Conservation (phyloP, 2,888 invertebrate genomes). For the Trichogramma evanescens region DNA sequence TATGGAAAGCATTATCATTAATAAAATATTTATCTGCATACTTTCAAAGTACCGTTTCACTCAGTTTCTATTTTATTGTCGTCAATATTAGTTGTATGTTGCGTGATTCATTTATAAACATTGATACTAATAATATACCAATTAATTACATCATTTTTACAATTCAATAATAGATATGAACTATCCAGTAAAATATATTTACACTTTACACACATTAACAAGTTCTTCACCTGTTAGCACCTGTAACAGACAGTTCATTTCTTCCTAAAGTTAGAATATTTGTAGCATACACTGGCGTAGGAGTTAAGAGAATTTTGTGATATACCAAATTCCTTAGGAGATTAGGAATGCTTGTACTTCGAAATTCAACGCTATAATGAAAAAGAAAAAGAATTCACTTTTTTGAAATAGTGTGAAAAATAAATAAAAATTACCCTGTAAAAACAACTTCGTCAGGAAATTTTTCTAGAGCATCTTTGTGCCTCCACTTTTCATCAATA, state of each 20-base stretch:
- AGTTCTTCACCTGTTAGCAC: not conserved
- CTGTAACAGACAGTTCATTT: constrained; percentile 30
- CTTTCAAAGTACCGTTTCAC: no score
- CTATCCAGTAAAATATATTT: no score
- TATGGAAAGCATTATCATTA: not conserved
- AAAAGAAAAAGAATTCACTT: constrained; percentile 3
- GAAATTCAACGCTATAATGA: constrained; percentile 36
- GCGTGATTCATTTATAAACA: no score
- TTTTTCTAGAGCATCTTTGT: constrained; percentile 20
- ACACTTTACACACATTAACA: not conserved
- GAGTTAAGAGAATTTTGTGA: constrained; percentile 28
- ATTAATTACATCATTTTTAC: no score
- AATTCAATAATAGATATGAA: no score
- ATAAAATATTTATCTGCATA: not conserved
- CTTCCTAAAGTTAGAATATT: constrained; percentile 32
- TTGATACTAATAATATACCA: no score
- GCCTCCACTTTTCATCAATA: constrained; percentile 23
- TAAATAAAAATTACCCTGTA: constrained; percentile 26
- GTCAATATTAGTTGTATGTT: no score
- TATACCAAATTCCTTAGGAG: constrained; percentile 31
- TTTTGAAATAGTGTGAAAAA: constrained; percentile 3
- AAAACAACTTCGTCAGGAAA: constrained; percentile 24
- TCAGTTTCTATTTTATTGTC: no score
- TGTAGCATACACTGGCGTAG: constrained; percentile 35
- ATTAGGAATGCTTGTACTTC: constrained; percentile 30